Base-by-base conservation (phyloP, 2,888 invertebrate genomes). In the Pammene fasciana region DNA sequence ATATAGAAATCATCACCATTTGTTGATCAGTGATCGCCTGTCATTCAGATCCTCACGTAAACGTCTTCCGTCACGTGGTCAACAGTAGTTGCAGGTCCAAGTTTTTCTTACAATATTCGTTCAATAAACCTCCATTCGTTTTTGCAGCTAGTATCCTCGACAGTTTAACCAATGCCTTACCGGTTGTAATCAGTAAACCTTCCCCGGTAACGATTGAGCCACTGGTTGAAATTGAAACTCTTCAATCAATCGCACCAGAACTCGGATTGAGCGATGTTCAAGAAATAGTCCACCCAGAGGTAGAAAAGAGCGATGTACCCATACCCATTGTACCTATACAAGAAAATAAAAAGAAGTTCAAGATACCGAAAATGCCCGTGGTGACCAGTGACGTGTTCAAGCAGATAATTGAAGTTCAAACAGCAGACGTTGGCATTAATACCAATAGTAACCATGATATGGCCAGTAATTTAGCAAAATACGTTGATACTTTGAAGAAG, bases 351-450 rank as follows among this genome's bases (percentile, higher is more conserved):
- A 78, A 75, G 68, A 48, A 68, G 13, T 87, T 86, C 64, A 88
- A 85, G 78, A 85, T 90, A 72, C 91, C 89, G 8, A 89, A 86
- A 84, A 92, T 92, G 92, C 92, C 92, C 8, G 55, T 91, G 34
- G 73, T 85, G 5, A 86, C 68, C 50, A 90, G 90, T 72, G 90
- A 90, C 14, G 76, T 86, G 0, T 75, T 92, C 8, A 90, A 89
- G 76, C 64, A 77, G 71, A 74, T 75, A 8, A 83, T 72, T 60
- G 77, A 71, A 43, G 74, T 78, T 1, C 68, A 75, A 6, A 83
- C 79, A 74, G 82, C 82, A 70, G 89, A 90, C 61, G 83, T 75
- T 45, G 81, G 84, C 10, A 85, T 89, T 0, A 88, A 89, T 65
- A 92, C 90, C 0, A 79, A 81, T 0, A 73, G 75, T 0, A 85